Conservation (phyloP, 2,797 vertebrate species). For the Enteromius treurensis region DNA sequence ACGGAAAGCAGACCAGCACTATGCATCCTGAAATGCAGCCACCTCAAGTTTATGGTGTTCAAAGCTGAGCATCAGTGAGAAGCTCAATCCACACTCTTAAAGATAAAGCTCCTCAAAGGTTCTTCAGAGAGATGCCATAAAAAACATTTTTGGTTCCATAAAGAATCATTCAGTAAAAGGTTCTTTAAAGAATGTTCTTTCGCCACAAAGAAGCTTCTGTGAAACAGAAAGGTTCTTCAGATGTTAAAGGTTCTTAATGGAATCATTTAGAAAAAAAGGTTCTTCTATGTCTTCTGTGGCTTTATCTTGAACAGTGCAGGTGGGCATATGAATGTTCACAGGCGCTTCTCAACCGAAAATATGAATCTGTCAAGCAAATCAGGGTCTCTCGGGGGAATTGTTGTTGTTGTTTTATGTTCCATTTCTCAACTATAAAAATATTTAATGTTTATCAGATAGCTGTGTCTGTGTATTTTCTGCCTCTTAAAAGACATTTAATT, state of each 20-base stretch:
- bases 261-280: no score
- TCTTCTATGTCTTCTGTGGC: no score
- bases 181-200: no score
- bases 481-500: not conserved
- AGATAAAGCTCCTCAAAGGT: no score
- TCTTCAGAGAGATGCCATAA: no score
- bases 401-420: not conserved
- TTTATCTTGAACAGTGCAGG: not conserved
- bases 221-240: no score
- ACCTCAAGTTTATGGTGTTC: not conserved
- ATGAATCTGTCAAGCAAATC: not conserved
- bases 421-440: not conserved
- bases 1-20: conserved; percentile 8
- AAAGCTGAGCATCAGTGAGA: not conserved
- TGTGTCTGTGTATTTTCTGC: not conserved
- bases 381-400: not conserved
- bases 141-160: no score
- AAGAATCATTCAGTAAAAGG: no score
- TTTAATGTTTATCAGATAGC: not conserved
- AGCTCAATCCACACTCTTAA: not conserved
- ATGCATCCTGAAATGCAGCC: not conserved
- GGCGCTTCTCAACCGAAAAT: not conserved
- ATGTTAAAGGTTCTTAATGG: no score
- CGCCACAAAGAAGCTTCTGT: no score
- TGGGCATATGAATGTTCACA: conserved; percentile 8